phyloP scores from a whole-genome alignment of 2,888 invertebrate species.

The Xylota segnis region DNA sequence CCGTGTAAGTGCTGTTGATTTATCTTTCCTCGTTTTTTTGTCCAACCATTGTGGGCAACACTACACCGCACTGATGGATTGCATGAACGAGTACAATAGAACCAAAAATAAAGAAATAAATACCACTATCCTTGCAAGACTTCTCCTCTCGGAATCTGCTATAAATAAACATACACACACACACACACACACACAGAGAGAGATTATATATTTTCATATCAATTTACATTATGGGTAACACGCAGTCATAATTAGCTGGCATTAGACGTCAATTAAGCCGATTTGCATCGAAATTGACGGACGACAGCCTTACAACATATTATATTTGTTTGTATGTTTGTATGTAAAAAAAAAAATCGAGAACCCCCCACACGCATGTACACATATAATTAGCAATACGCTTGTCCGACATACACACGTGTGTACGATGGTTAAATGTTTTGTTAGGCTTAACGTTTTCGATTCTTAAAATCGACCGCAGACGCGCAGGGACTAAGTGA shows the following conservation, averaged over 20 bases:
- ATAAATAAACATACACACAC: conserved; percentile 37
- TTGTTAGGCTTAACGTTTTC: not conserved
- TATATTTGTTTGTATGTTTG: conserved; percentile 3
- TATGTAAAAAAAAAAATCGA: conserved; percentile 18
- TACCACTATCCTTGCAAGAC: conserved; percentile 46
- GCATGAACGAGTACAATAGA: conserved; percentile 37
- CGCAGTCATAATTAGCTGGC: conserved; percentile 69
- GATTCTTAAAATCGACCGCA: not conserved
- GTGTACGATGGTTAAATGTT: not conserved
- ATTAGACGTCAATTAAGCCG: conserved; percentile 72
- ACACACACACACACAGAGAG: conserved; percentile 52
- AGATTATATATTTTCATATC: conserved; percentile 66
- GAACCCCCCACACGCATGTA: conserved; percentile 29
- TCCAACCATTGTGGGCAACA: conserved; percentile 8
- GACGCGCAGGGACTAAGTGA: not conserved
- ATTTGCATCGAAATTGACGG: conserved; percentile 67
- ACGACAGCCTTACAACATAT: conserved; percentile 25
- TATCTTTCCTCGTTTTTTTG: conserved; percentile 18
- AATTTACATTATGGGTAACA: conserved; percentile 63
- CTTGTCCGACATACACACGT: conserved; percentile 29
- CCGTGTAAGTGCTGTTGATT: conserved; percentile 17
- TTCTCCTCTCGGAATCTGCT: conserved; percentile 32
- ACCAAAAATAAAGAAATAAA: conserved; percentile 27
- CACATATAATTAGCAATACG: conserved; percentile 19
- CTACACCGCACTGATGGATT: conserved; percentile 19